Evolutionary conservation across 2,113 vertebrate genomes (phyloP).

Genomic region (Lota lota): DNA sequence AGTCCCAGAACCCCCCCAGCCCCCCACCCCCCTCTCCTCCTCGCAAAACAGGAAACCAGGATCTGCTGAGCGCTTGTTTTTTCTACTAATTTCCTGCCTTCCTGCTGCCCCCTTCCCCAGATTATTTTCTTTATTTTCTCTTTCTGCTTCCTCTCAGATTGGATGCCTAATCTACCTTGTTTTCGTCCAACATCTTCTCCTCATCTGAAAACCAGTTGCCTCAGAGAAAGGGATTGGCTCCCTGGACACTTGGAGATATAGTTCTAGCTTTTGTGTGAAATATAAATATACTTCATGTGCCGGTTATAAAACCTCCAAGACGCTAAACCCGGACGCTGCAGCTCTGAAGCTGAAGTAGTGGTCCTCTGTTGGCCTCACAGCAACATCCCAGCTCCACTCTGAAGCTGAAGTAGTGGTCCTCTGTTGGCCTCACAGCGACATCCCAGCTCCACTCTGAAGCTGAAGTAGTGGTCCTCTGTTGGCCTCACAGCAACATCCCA

Average conservation of each 20-base stretch:
- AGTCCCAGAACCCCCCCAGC: conserved; percentile 60
- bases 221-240: background rate
- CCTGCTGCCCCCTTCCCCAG: conserved; percentile 64
- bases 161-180: conserved; percentile 52
- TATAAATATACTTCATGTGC: background rate
- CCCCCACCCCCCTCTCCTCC: conserved; percentile 52
- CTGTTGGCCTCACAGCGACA: background rate
- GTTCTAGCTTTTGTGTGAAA: background rate
- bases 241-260: too few relatives aligned
- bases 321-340: background rate
- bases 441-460: conserved; percentile 8
- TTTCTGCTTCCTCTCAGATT: conserved; percentile 63
- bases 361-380: background rate
- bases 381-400: conserved; percentile 4
- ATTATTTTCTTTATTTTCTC: conserved; percentile 72
- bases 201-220: conserved; percentile 33
- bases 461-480: conserved; percentile 4
- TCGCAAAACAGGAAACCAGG: conserved; percentile 76
- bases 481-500: background rate
- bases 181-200: background rate
- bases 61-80: conserved; percentile 75
- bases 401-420: conserved; percentile 4
- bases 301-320: background rate
- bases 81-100: conserved; percentile 80
- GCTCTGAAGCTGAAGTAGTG: conserved; percentile 3